Conservation (phyloP, 2,888 invertebrate genomes). For the Apodemia mormo region DNA sequence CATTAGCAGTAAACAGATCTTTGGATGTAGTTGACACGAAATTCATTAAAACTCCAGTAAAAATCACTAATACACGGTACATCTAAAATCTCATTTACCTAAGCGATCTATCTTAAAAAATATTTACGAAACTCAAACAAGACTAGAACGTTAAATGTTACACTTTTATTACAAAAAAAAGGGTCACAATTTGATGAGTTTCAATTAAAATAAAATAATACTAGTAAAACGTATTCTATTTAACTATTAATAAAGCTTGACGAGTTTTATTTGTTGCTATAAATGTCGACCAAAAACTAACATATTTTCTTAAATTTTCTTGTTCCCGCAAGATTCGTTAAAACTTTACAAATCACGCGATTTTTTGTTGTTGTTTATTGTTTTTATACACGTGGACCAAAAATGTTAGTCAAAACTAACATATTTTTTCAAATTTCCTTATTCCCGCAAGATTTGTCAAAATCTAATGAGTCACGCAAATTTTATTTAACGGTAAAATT, state of each 20-base stretch:
- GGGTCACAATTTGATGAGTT: constrained; percentile 36
- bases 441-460: too few species aligned
- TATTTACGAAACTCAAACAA: constrained; percentile 59
- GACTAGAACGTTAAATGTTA: constrained; percentile 72
- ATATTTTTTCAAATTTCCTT: too few species aligned
- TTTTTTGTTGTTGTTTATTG: too few species aligned
- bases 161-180: constrained; percentile 31
- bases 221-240: constrained; percentile 4
- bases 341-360: too few species aligned
- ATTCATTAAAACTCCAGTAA: constrained; percentile 14
- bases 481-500: too few species aligned
- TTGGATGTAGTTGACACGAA: constrained; percentile 38
- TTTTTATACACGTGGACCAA: too few species aligned
- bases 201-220: constrained; percentile 40
- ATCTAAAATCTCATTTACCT: constrained; percentile 42
- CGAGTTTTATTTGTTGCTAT: neutral
- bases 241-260: constrained; percentile 10
- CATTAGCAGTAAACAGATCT: constrained; percentile 38
- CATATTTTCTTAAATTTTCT: too few species aligned
- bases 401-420: too few species aligned
- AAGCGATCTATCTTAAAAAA: constrained; percentile 38
- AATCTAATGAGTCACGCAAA: too few species aligned
- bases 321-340: too few species aligned
- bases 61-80: constrained; percentile 9
- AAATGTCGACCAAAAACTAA: too few species aligned